phyloP scores from a whole-genome alignment of 2,113 vertebrate genomes.

The Leucopsar rothschildi region DNA sequence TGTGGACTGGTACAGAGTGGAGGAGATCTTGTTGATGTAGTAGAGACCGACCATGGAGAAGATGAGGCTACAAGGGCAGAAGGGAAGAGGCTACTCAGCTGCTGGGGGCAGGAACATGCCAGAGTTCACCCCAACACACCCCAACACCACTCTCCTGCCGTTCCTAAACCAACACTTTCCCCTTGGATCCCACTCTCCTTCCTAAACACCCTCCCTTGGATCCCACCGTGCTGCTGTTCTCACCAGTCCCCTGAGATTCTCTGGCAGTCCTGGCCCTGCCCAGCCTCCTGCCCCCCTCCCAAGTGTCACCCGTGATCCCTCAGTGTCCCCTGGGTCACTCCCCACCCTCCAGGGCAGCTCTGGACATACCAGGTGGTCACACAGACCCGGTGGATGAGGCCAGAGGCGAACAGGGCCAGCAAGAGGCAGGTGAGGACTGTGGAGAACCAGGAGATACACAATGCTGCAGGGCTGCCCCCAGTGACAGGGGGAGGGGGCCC shows the following conservation, averaged over 20 bases:
- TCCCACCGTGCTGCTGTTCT: rapidly evolving
- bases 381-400: conserved; percentile 93
- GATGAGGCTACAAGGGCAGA: conserved; percentile 75
- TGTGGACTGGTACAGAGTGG: conserved; percentile 86
- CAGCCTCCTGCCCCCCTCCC: neutral
- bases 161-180: neutral
- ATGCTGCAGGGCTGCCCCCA: neutral
- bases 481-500: neutral
- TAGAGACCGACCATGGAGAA: conserved; percentile 92
- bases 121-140: too few species aligned
- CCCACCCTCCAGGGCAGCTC: neutral
- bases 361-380: conserved; percentile 92
- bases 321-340: rapidly evolving
- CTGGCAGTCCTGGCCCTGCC: neutral
- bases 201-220: neutral
- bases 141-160: too few species aligned
- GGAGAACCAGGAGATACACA: neutral
- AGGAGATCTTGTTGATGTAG: conserved; percentile 97
- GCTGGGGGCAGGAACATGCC: rapidly evolving
- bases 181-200: neutral
- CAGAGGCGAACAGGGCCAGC: conserved; percentile 90
- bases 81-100: neutral
- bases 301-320: rapidly evolving
- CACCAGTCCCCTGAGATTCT: too few species aligned
- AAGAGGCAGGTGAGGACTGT: conserved; percentile 86